Evolutionary conservation across 2,113 vertebrate species (phyloP).

Genomic region (Noctilio leporinus): DNA sequence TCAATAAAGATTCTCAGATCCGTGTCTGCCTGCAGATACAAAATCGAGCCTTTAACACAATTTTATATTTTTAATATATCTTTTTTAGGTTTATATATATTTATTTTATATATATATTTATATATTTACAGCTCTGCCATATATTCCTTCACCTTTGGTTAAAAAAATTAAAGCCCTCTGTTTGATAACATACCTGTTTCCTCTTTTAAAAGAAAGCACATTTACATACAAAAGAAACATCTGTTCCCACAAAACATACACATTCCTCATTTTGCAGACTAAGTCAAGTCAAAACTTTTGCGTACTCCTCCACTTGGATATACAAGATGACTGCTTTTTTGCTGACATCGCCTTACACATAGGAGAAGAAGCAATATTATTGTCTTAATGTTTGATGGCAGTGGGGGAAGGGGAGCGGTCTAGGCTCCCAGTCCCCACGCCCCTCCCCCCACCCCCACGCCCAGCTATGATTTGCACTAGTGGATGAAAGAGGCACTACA

Average conservation of each 20-base stretch:
- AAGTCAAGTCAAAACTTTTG: conserved; percentile 78
- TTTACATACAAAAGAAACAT: conserved; percentile 83
- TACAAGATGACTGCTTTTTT: conserved; percentile 73
- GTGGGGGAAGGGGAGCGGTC: conserved; percentile 63
- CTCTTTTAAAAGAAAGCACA: conserved; percentile 82
- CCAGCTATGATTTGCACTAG: conserved; percentile 67
- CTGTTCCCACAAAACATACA: conserved; percentile 83
- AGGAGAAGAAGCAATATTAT: conserved; percentile 78
- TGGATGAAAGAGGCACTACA: conserved; percentile 82
- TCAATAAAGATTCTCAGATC: conserved; percentile 88
- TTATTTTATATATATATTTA: conserved; percentile 87
- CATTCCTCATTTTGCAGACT: conserved; percentile 82
- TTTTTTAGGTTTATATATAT: conserved; percentile 88
- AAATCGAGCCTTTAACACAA: conserved; percentile 87
- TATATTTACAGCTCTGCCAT: conserved; percentile 90
- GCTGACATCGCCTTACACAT: conserved; percentile 72
- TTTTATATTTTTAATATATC: conserved; percentile 92
- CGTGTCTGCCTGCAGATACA: conserved; percentile 97
- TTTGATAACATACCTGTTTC: conserved; percentile 81
- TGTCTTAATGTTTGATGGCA: conserved; percentile 73
- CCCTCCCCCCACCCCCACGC: conserved; percentile 15
- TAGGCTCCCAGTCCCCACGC: conserved; percentile 67
- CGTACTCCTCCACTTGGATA: conserved; percentile 77
- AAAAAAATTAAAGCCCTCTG: conserved; percentile 90
- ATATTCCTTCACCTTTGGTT: conserved; percentile 91